Conservation (phyloP, 2,797 vertebrate genomes). For the Sebastes melanostomus region DNA sequence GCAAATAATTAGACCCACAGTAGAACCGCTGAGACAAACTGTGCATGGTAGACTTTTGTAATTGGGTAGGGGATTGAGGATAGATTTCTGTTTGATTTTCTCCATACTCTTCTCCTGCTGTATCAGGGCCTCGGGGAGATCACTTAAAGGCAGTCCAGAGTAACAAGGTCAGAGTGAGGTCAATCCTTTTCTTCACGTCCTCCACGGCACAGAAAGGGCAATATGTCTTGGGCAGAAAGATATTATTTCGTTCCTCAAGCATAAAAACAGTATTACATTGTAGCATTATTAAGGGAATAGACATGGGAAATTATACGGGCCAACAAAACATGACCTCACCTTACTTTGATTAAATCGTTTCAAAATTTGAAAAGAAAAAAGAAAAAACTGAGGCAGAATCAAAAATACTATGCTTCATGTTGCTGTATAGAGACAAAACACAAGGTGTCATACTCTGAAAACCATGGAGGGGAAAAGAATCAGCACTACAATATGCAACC, state of each 20-base stretch:
- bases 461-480: too few relatives aligned
- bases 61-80: slow-evolving; percentile 57
- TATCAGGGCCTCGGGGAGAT: slow-evolving; percentile 22
- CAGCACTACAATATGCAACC: too few relatives aligned
- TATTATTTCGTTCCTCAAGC: slow-evolving; percentile 5
- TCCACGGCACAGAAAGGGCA: not conserved
- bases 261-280: slow-evolving; percentile 34
- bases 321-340: not conserved
- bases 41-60: slow-evolving; percentile 33
- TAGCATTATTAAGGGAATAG: slow-evolving; percentile 24
- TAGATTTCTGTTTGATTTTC: slow-evolving; percentile 64
- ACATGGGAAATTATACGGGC: slow-evolving; percentile 34
- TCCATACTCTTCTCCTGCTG: slow-evolving; percentile 15
- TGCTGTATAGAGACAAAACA: too few relatives aligned
- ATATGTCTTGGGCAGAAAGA: not conserved
- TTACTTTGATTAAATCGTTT: slow-evolving; percentile 5
- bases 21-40: slow-evolving; percentile 48
- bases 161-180: slow-evolving; percentile 37
- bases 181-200: slow-evolving; percentile 5
- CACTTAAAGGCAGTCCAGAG: slow-evolving; percentile 18
- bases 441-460: too few relatives aligned
- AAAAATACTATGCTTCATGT: not conserved
- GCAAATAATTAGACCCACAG: slow-evolving; percentile 52
- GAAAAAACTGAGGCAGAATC: not conserved
- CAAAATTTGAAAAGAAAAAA: not conserved